phyloP scores from a whole-genome alignment of 2,888 invertebrate species.

The Herminia tarsipennalis region DNA sequence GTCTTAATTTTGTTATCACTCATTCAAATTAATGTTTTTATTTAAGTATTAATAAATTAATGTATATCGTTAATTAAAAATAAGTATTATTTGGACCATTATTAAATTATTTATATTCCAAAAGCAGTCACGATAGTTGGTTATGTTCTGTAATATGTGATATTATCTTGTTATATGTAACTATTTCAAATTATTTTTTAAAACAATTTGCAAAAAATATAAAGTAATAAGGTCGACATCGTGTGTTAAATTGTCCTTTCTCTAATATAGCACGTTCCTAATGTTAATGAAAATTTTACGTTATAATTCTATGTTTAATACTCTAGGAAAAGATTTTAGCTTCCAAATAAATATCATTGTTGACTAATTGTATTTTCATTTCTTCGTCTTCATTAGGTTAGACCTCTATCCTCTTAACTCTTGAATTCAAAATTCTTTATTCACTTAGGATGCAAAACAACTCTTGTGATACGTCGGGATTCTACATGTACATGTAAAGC shows the following conservation, averaged over 20 bases:
- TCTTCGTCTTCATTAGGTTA: too few relatives aligned
- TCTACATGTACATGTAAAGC: too few relatives aligned
- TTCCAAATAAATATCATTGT: constrained; percentile 84
- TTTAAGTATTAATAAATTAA: constrained; percentile 57
- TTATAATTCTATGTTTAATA: constrained; percentile 69
- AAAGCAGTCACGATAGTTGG: constrained; percentile 26
- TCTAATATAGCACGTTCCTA: constrained; percentile 62
- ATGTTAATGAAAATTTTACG: constrained; percentile 63
- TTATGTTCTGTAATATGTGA: constrained; percentile 45
- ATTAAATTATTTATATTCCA: constrained; percentile 52
- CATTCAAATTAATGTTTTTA: constrained; percentile 56
- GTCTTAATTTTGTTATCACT: constrained; percentile 62
- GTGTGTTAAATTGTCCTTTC: constrained; percentile 44
- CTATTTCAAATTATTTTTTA: constrained; percentile 39
- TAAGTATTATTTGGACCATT: constrained; percentile 73
- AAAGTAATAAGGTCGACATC: constrained; percentile 36
- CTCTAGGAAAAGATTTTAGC: constrained; percentile 68
- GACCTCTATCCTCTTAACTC: too few relatives aligned
- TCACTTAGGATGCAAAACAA: too few relatives aligned
- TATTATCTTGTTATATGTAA: constrained; percentile 40
- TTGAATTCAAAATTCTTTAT: too few relatives aligned
- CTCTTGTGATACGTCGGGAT: too few relatives aligned
- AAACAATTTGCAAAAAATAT: constrained; percentile 34
- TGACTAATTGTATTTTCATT: constrained; percentile 55
- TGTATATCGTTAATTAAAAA: constrained; percentile 54